Base-by-base conservation (phyloP, 2,888 invertebrate genomes). In the Pocota personata region DNA sequence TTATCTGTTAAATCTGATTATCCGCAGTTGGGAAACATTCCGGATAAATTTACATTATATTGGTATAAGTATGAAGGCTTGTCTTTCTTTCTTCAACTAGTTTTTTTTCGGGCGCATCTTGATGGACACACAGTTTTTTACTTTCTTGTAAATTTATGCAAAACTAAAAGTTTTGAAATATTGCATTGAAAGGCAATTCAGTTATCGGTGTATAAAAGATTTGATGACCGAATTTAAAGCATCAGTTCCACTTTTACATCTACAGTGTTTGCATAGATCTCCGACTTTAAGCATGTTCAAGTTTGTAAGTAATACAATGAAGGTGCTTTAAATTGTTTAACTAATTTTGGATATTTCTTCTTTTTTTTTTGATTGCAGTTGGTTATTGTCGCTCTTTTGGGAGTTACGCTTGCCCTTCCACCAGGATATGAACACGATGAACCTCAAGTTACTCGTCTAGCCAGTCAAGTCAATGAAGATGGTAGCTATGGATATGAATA, bases 401-500 rank as follows among this genome's bases (percentile, higher is more conserved):
- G 89, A 62, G 87, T 77, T 7, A 82, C 57, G 16, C n/a, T 90
- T 6, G 87, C 78, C 6, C 3, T 21, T 1, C 77, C 55, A 0
- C 52, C n/a, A 14, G 21, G 27, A 40, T 16, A 12, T 16, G 30
- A 32, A 55, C 19, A 30, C 16, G 75, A 71, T 14, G 80, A 71
- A 6, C 57, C 60, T 10, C 60, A 86, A 6, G 35, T 82, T 14
- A 62, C 48, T 3, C 82, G 67, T 10, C 57, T 71, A 16, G 48
- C 32, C 0, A 83, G 55, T 40, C 87, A 90, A 16, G 84, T 91
- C 46, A 43, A 83, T 4, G 89, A 89, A 10, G 94, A 94, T 76
- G 90, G 92, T 0, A 69, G 88, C n/a, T 95, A 91, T 91, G 50
- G 89, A 0, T 93, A 90, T 88, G 10, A 14, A 0, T 95, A 90